Conservation (phyloP, 2,113 vertebrate genomes). For the Stomatorhinus ivindoensis region DNA sequence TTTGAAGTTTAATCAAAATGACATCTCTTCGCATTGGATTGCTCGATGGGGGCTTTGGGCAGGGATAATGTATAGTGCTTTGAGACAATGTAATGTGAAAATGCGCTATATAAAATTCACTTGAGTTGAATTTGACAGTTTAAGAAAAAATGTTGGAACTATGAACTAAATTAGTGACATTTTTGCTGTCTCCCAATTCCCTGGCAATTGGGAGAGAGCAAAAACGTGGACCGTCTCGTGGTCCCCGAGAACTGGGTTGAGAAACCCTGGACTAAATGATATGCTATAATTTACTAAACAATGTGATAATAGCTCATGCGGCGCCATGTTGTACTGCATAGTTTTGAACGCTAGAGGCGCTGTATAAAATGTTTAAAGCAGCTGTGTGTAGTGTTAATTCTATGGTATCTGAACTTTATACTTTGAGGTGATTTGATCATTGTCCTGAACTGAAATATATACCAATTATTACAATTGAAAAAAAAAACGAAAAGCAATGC, state of each 20-base stretch:
- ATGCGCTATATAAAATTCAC: no score
- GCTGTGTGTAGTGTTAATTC: background rate
- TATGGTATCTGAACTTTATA: slow-evolving; percentile 4
- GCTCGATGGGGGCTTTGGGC: no score
- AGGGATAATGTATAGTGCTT: no score
- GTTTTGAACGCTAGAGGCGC: slow-evolving; percentile 10
- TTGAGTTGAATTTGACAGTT: background rate
- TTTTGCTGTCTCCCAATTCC: no score
- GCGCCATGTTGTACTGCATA: background rate
- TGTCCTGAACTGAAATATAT: background rate
- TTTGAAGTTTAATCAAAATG: background rate
- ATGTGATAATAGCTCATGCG: background rate
- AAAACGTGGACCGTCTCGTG: no score
- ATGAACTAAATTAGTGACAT: background rate
- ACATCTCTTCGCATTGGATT: background rate
- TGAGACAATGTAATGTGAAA: no score
- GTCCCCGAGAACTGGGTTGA: no score
- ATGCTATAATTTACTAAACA: background rate
- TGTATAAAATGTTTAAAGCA: background rate
- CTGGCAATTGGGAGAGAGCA: no score
- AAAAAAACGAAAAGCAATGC: background rate
- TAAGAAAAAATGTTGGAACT: background rate
- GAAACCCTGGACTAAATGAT: background rate
- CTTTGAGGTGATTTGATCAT: background rate
- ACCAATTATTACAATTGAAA: background rate